Evolutionary conservation across 2,797 vertebrate genomes (phyloP), one percentile per base, ranked within the genome.

Genomic region (Octomys mimax): DNA sequence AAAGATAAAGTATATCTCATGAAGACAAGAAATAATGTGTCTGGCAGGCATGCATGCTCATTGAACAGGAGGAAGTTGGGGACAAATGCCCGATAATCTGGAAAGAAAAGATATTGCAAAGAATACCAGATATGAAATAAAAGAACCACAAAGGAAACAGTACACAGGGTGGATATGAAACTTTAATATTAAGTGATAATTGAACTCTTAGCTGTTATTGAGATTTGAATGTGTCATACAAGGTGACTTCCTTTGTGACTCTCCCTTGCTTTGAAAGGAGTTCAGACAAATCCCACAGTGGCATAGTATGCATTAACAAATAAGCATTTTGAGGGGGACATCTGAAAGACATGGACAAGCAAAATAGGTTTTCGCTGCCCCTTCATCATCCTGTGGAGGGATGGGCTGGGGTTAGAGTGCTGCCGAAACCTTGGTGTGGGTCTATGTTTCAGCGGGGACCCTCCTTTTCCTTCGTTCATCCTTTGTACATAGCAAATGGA

Each of bases 21-120:
- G 59, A 95, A 96, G 87, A 95, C 62, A 94, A 95, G 87, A 91
- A 89, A 83, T 62, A 95, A 84, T 92, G 59, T 95, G 54, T 68
- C 42, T 95, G 87, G 81, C 77, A 97, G 86, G 61, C 68, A 4
- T 73, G 71, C 7, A 73, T 84, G 92, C 77, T 95, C 78, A 64
- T 22, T 94, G 64, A 92, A 79, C 92, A 82, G 87, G 89, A 92
- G 36, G 11, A 94, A 68, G 62, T 86, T 6, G 31, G 81, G 93
- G 64, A 79, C 49, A 97, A 94, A 94, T 93, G 77, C 52, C 70
- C 75, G 36, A 90, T 93, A 93, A 85, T 70, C 66, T 66, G 5
- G 92, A n/a, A 54, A 66, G 81, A 62, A 73, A 57, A 54, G 26
- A 95, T 87, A 83, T 94, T 94, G 68, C 0, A 12, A 49, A 92